Evolutionary conservation across 2,888 invertebrate species (phyloP).

Genomic region (Exocentrus adspersus): DNA sequence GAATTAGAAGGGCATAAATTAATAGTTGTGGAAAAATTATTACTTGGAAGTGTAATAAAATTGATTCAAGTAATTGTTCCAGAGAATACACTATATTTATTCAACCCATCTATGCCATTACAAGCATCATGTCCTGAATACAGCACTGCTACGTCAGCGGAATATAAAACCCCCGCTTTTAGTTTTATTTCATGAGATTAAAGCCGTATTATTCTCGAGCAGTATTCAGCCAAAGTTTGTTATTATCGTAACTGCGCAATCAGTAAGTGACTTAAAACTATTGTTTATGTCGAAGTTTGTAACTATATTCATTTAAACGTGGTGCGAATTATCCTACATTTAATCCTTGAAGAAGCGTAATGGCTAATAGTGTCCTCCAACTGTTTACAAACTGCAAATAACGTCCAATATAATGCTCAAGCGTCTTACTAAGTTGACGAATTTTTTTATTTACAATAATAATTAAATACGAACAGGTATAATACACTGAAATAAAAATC

Average conservation of each 20-base stretch:
- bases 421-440: no score
- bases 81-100: no score
- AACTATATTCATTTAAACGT: neutral
- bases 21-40: no score
- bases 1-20: no score
- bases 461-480: no score
- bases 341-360: neutral
- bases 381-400: neutral
- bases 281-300: constrained; percentile 6
- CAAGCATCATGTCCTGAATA: neutral
- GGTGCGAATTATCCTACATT: neutral
- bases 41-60: neutral
- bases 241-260: constrained; percentile 6
- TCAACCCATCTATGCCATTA: no score
- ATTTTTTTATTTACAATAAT: no score
- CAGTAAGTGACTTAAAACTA: constrained; percentile 6
- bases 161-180: neutral
- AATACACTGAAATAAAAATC: neutral
- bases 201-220: constrained; percentile 1
- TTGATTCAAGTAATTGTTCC: no score
- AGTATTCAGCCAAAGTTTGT: constrained; percentile 6
- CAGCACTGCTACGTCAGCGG: constrained; percentile 7
- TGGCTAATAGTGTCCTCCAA: no score
- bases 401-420: no score
- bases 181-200: constrained; percentile 18